Conservation (phyloP, 2,888 invertebrate genomes). For the Drosophila falleni region DNA sequence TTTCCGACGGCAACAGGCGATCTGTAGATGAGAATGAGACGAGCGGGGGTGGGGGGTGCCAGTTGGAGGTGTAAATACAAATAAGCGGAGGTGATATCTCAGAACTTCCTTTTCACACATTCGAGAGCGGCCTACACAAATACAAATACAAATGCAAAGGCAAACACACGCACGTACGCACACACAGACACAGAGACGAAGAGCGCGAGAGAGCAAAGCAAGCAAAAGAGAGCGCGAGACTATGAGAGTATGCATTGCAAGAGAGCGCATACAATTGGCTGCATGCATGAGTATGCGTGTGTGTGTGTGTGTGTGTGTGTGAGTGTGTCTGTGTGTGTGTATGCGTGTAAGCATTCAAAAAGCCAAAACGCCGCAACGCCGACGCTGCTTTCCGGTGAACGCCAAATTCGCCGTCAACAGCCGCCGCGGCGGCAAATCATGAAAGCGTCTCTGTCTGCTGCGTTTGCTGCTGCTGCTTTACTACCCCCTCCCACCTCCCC, state of each 20-base stretch:
- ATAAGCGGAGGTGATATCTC: slow-evolving; percentile 82
- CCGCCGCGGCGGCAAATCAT: slow-evolving; percentile 79
- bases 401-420: slow-evolving; percentile 62
- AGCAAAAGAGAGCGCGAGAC: slow-evolving; percentile 1
- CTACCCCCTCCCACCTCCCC: not conserved
- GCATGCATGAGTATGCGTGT: slow-evolving; percentile 12
- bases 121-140: slow-evolving; percentile 74
- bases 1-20: slow-evolving; percentile 29
- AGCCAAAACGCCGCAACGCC: slow-evolving; percentile 53
- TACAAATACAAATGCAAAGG: slow-evolving; percentile 34
- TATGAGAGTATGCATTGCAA: not conserved
- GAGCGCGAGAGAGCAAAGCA: not conserved
- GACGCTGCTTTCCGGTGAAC: slow-evolving; percentile 70
- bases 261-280: slow-evolving; percentile 28
- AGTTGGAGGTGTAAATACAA: slow-evolving; percentile 71
- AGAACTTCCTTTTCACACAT: slow-evolving; percentile 82
- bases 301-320: slow-evolving; percentile 5
- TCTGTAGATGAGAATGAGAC: slow-evolving; percentile 14
- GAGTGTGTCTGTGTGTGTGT: not conserved
- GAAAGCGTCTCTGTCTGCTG: slow-evolving; percentile 63
- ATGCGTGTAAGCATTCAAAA: slow-evolving; percentile 54
- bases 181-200: slow-evolving; percentile 9
- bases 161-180: slow-evolving; percentile 17
- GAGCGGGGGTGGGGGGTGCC: slow-evolving; percentile 43
- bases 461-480: slow-evolving; percentile 14